These are phyloP conservation scores for Monomorium pharaonis DNA, from an alignment of 1,140 invertebrate genomes.

Conservation along the genomic window DNA sequence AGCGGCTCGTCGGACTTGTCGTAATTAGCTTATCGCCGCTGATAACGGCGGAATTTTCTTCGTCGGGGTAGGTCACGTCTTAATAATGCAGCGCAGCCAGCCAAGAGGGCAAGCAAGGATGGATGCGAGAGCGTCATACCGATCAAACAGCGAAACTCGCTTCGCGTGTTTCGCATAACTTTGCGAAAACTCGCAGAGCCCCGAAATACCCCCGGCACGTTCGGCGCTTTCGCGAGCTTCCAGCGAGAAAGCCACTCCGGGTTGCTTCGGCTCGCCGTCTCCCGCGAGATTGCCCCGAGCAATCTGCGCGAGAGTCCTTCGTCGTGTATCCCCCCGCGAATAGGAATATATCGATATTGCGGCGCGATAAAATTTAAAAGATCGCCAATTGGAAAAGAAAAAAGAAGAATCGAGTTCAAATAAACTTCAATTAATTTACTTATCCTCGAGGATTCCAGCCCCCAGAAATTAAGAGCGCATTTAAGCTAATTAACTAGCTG, in stretches of 20 bases:
- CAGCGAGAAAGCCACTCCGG: neutral
- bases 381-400: neutral
- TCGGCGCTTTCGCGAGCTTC: constrained; percentile 6
- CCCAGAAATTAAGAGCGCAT: neutral
- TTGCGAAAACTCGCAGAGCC: constrained; percentile 23
- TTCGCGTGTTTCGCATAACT: constrained; percentile 39
- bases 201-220: neutral
- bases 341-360: neutral
- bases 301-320: constrained; percentile 4
- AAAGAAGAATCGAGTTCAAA: neutral
- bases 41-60: constrained; percentile 18
- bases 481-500: neutral
- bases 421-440: neutral
- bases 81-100: constrained; percentile 14
- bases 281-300: constrained; percentile 15
- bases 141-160: constrained; percentile 19
- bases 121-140: neutral
- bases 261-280: neutral
- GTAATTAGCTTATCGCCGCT: constrained; percentile 42
- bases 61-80: constrained; percentile 1
- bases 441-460: neutral
- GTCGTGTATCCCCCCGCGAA: neutral
- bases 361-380: neutral
- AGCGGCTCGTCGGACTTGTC: constrained; percentile 9
- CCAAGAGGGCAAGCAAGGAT: neutral